Evolutionary conservation across 2,113 vertebrate genomes (phyloP).

Genomic region (Sinocyclocheilus rhinocerous): DNA sequence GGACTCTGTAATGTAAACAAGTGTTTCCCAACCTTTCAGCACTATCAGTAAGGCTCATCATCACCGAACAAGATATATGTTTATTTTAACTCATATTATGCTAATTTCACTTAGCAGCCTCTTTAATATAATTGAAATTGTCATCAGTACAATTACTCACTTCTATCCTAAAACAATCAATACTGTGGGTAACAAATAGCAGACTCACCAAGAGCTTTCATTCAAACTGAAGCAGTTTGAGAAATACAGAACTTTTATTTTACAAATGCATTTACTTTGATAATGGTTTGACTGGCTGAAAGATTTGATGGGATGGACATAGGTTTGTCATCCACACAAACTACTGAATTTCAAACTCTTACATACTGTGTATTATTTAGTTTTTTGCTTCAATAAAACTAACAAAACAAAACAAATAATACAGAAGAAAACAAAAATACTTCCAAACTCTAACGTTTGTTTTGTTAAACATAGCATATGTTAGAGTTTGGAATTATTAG

Average conservation of each 20-base stretch:
- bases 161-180: neutral
- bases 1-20: neutral
- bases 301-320: neutral
- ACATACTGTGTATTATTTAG: too few species aligned
- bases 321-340: neutral
- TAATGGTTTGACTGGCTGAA: neutral
- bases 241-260: too few species aligned
- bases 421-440: too few species aligned
- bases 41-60: neutral
- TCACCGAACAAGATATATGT: neutral
- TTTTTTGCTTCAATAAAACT: too few species aligned
- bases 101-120: neutral
- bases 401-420: too few species aligned
- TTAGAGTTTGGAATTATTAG: too few species aligned
- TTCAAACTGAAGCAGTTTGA: too few species aligned
- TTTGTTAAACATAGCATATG: too few species aligned
- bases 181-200: neutral
- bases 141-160: neutral
- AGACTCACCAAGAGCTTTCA: too few species aligned
- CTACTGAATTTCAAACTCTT: neutral
- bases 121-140: neutral
- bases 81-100: neutral
- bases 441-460: too few species aligned
- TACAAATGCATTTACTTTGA: neutral
- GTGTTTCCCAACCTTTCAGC: neutral